Evolutionary conservation across 1,140 invertebrate genomes (phyloP), one percentile per base, ranked within the genome.

Genomic region (Adelges cooleyi): DNA sequence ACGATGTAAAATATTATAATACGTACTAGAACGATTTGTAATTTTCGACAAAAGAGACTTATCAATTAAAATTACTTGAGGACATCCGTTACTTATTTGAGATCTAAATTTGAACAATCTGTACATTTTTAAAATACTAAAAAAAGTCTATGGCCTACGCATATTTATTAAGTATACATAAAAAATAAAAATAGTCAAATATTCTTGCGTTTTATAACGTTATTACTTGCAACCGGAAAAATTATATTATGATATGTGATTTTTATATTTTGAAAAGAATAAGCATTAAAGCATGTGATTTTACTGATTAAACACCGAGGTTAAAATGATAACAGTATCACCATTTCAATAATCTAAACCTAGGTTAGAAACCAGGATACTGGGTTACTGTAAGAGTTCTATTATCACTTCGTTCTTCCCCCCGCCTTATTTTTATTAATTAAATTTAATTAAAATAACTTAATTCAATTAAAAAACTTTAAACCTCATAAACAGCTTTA

Each of bases 91-190:
- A 29, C 13, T 59, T 44, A 59, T 59, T 29, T 59, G 54, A 46
- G 54, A 59, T 20, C 23, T 20, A 25, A 59, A 18, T 23, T 5
- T 59, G 27, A 59, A 59, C 44, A 59, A 46, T 10, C 54, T 59
- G 20, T 59, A 44, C 54, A 59, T 59, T 23, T 18, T 59, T 54
- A 2, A 9, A 22, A 38, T 36, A n/a, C 15, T 4, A 44, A 11
- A n/a, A 8, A 23, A n/a, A 27, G 25, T 51, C n/a, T n/a, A n/a
- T n/a, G n/a, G n/a, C n/a, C n/a, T n/a, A n/a, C n/a, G n/a, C n/a
- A n/a, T n/a, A n/a, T n/a, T n/a, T n/a, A n/a, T 51, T 17, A 17
- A 18, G 27, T 51, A 51, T 27, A 51, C 33, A 50, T 20, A 9
- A 36, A 15, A 13, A 49, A 49, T 49, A 22, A n/a, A 17, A 36